Percentiles rank a stretch among this genome's conserved stretches.
phyloP scores from a whole-genome alignment of 2,797 vertebrate species.

The Liasis olivaceus region DNA sequence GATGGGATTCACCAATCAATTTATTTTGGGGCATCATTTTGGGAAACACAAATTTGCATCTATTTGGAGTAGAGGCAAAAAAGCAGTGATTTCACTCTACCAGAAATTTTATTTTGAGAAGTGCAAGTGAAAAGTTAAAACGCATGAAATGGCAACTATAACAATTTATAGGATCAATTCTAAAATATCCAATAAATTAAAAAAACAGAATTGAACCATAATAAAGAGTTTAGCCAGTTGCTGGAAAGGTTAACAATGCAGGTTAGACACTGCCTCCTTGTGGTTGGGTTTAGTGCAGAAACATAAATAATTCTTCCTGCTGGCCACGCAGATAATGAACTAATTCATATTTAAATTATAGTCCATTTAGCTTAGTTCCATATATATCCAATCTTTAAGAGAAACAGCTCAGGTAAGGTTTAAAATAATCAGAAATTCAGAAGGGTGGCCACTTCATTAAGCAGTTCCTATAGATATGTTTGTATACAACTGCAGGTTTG shows the following conservation, averaged over 20 bases:
- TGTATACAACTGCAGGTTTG: background rate
- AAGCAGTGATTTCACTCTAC: background rate
- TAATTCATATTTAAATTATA: background rate
- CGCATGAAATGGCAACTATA: background rate
- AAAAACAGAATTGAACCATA: background rate
- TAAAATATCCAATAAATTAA: background rate
- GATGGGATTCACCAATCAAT: background rate
- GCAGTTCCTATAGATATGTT: background rate
- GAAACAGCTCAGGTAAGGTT: background rate
- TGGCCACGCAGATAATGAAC: background rate
- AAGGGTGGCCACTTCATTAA: background rate
- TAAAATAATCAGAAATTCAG: background rate
- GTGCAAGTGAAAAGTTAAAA: background rate
- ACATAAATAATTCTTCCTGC: background rate
- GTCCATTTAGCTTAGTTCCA: background rate
- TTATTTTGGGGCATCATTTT: background rate
- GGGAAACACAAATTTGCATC: background rate
- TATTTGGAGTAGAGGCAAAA: background rate
- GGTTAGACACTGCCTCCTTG: conserved; percentile 11
- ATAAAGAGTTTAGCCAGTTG: background rate
- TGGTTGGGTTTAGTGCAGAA: background rate
- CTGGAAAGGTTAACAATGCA: background rate
- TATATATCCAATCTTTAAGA: background rate
- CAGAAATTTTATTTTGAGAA: background rate
- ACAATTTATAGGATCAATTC: background rate